A percentile compares a stretch with the other conserved stretches of the same genome.
These are phyloP conservation scores for Mustelus asterias DNA, from an alignment of 2,113 vertebrate species.

Conservation along the genomic window DNA sequence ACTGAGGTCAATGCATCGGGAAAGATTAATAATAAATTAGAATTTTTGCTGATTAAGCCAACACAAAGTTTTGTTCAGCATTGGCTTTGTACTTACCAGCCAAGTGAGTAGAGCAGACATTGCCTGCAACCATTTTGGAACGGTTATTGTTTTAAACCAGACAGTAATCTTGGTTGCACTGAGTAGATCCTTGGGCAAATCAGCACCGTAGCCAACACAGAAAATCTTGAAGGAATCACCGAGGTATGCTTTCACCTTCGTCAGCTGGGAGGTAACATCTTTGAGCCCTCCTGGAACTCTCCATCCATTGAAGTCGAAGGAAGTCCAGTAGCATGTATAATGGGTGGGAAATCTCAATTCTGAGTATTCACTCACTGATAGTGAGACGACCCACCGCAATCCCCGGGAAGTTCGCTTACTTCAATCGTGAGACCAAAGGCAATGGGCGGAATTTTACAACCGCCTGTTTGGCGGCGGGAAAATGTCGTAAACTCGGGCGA, in stretches of 20 bases:
- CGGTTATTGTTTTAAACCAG: not conserved
- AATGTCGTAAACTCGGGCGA: no score
- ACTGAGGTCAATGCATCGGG: not conserved
- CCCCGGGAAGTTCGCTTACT: not conserved
- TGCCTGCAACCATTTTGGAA: conserved; percentile 30
- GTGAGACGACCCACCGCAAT: not conserved
- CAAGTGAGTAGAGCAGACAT: not conserved
- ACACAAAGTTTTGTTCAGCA: conserved; percentile 1
- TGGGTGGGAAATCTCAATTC: not conserved
- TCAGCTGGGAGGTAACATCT: not conserved
- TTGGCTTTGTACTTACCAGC: not conserved
- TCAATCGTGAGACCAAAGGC: no score
- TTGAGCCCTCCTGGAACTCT: not conserved
- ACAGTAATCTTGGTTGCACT: not conserved
- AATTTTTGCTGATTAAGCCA: conserved; percentile 33
- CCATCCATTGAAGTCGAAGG: not conserved
- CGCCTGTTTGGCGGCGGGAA: no score
- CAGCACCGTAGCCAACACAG: not conserved
- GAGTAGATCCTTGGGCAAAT: conserved; percentile 5
- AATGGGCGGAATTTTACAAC: not conserved
- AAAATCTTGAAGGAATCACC: not conserved
- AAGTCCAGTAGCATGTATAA: not conserved
- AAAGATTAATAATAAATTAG: conserved; percentile 27
- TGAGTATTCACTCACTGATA: no score
- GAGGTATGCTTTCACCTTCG: not conserved